Percentiles rank a stretch among this genome's conserved stretches.
Conservation (phyloP, 2,797 vertebrate species). For the Sebastes hubbsi region DNA sequence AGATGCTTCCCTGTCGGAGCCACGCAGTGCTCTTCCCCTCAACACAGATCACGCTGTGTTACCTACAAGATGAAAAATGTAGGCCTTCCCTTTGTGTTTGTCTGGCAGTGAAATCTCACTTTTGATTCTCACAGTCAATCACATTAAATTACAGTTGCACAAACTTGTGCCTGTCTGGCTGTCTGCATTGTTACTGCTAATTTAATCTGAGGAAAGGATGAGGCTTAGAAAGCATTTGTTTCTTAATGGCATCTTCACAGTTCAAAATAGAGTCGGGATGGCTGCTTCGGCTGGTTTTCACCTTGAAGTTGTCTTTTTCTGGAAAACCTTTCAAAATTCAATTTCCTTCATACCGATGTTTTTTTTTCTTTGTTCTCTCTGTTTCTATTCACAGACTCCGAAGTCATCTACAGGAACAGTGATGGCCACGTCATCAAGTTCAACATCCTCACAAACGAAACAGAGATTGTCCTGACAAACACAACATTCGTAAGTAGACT, state of each 20-base stretch:
- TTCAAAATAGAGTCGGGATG: not conserved
- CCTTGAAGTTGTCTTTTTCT: not conserved
- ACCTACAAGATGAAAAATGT: conserved; percentile 22
- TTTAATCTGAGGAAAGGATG: conserved; percentile 6
- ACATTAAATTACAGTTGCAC: conserved; percentile 13
- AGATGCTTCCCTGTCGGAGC: conserved; percentile 19
- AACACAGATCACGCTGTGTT: not conserved
- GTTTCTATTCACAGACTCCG: conserved; percentile 85
- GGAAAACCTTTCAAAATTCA: conserved; percentile 4
- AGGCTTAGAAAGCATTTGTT: not conserved
- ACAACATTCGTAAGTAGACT: conserved; percentile 92
- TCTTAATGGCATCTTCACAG: conserved; percentile 7
- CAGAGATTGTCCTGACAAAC: conserved; percentile 90
- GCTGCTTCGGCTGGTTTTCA: not conserved
- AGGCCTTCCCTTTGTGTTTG: conserved; percentile 22
- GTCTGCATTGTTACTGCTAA: not conserved
- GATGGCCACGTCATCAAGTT: conserved; percentile 94
- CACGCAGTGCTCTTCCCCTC: not conserved
- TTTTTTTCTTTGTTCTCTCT: conserved; percentile 4
- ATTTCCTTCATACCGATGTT: not conserved
- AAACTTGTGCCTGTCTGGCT: not conserved
- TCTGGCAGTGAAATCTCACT: conserved; percentile 7
- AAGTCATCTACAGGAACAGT: conserved; percentile 94
- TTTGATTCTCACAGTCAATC: conserved; percentile 20
- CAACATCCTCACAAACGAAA: conserved; percentile 92